phyloP scores from a whole-genome alignment of 2,113 vertebrate species.

The Triplophysa siluroides region DNA sequence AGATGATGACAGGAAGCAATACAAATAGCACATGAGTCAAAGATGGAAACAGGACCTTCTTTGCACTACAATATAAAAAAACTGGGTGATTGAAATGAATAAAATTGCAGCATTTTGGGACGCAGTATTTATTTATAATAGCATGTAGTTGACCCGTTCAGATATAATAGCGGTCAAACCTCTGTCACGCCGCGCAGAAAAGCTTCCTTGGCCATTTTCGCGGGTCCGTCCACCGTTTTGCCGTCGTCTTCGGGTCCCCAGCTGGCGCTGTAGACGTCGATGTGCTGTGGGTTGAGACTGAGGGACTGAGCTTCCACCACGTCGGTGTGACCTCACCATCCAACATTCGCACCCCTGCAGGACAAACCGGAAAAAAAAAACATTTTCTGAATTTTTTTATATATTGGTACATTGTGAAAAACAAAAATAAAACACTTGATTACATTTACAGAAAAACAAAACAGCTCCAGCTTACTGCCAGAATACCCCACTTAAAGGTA shows the following conservation, averaged over 20 bases:
- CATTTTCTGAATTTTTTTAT: no score
- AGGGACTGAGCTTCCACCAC: slow-evolving; percentile 95
- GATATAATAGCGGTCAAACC: slow-evolving; percentile 66
- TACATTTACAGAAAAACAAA: no score
- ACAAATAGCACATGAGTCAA: slow-evolving; percentile 19
- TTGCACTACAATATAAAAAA: not conserved
- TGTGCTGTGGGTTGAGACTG: slow-evolving; percentile 92
- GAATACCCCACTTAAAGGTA: no score
- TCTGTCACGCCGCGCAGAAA: slow-evolving; percentile 90
- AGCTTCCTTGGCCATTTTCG: slow-evolving; percentile 93
- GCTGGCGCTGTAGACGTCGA: slow-evolving; percentile 90
- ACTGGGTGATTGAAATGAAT: no score
- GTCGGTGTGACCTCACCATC: slow-evolving; percentile 97
- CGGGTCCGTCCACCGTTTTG: slow-evolving; percentile 95
- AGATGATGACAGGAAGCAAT: not conserved
- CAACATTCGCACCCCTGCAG: slow-evolving; percentile 93
- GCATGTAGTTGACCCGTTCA: not conserved
- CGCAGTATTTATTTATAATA: not conserved
- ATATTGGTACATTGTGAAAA: no score
- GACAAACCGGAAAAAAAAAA: not conserved
- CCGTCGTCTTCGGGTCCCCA: slow-evolving; percentile 96
- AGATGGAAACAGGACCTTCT: slow-evolving; percentile 7
- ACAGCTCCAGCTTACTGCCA: no score
- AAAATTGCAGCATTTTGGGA: not conserved
- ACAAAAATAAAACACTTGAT: no score